phyloP scores from a whole-genome alignment of 1,140 invertebrate species.

The Ganaspis sp. region DNA sequence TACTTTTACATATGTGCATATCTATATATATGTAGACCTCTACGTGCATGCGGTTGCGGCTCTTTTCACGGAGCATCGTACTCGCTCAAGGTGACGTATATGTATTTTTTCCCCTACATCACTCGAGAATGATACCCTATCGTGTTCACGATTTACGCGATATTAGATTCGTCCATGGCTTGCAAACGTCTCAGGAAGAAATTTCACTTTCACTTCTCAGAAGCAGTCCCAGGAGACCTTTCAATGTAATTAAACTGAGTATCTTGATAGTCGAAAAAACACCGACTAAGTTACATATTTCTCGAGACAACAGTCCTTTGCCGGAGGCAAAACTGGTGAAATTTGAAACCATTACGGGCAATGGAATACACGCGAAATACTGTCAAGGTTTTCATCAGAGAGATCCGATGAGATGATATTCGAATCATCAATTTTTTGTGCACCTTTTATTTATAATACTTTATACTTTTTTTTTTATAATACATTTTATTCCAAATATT shows the following conservation, averaged over 20 bases:
- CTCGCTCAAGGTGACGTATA: slow-evolving; percentile 24
- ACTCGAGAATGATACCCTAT: slow-evolving; percentile 22
- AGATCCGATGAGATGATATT: neutral
- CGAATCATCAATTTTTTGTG: too few species aligned
- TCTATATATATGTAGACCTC: slow-evolving; percentile 8
- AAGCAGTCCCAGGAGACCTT: neutral
- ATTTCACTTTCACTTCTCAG: slow-evolving; percentile 21
- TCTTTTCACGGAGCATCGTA: slow-evolving; percentile 28
- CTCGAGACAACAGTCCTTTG: neutral
- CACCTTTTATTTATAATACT: too few species aligned
- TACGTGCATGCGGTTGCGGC: slow-evolving; percentile 7
- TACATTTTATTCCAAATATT: too few species aligned
- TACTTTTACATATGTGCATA: slow-evolving; percentile 16
- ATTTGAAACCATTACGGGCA: neutral
- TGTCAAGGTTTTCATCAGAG: neutral
- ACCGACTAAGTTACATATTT: neutral
- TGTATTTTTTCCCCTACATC: neutral
- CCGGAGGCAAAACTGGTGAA: neutral
- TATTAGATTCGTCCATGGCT: neutral
- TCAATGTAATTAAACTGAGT: slow-evolving; percentile 10
- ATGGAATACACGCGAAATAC: neutral
- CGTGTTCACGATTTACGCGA: slow-evolving; percentile 10
- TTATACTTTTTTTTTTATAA: too few species aligned
- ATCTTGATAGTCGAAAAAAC: slow-evolving; percentile 16
- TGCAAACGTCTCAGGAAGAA: neutral